Percentiles rank a stretch among this genome's conserved stretches.
phyloP scores from a whole-genome alignment of 1,140 invertebrate genomes.

The Uloborus diversus region DNA sequence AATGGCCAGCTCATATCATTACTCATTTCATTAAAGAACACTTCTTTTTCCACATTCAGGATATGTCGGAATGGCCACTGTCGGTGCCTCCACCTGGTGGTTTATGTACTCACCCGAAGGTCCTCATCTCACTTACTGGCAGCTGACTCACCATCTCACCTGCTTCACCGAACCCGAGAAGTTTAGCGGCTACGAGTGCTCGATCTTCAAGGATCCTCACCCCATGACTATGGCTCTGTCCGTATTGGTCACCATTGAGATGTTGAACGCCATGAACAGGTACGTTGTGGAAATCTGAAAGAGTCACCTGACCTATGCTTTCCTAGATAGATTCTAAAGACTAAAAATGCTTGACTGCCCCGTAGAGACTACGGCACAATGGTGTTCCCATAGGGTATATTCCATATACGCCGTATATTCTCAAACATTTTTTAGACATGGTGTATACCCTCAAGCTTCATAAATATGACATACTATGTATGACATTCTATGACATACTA shows the following conservation, averaged over 20 bases:
- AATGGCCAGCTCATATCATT: no score
- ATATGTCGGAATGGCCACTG: constrained; percentile 95
- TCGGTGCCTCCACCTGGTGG: constrained; percentile 99
- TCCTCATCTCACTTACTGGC: constrained; percentile 96
- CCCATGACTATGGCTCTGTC: constrained; percentile 99
- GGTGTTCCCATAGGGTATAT: no score
- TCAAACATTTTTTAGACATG: no score
- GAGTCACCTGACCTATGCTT: no score
- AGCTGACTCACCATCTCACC: constrained; percentile 72
- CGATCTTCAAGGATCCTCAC: constrained; percentile 97
- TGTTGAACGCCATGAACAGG: constrained; percentile 99
- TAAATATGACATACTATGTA: no score
- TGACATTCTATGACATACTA: no score
- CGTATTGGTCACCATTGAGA: constrained; percentile 99
- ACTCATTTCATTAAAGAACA: no score
- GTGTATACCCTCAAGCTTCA: no score
- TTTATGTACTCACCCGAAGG: constrained; percentile 95
- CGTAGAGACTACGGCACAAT: no score
- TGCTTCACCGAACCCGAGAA: constrained; percentile 67
- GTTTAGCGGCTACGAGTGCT: constrained; percentile 91
- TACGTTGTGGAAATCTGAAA: no score
- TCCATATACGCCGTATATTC: no score
- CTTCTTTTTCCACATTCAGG: constrained; percentile 65
- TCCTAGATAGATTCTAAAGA: neutral
- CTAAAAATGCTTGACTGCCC: neutral